These are phyloP conservation scores for Aphelenchoides fujianensis DNA, from an alignment of 1,140 invertebrate genomes.

Conservation along the genomic window DNA sequence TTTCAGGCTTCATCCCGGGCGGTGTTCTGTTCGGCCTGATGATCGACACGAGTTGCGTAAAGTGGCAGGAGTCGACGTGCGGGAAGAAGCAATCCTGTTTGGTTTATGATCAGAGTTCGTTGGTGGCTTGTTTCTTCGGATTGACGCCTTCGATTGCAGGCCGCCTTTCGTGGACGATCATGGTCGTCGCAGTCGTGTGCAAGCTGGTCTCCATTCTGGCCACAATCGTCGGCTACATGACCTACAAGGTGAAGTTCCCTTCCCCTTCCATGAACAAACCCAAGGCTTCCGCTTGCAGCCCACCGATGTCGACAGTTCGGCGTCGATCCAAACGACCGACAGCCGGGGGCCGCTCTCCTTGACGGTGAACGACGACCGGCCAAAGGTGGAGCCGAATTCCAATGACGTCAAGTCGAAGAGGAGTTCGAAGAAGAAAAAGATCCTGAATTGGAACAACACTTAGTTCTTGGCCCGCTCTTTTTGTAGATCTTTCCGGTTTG, in stretches of 20 bases:
- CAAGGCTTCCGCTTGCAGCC: constrained; percentile 27
- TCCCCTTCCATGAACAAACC: constrained; percentile 56
- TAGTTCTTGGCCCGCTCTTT: too few relatives aligned
- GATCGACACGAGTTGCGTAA: constrained; percentile 60
- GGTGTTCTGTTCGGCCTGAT: constrained; percentile 59
- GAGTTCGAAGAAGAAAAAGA: neutral
- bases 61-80: constrained; percentile 58
- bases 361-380: constrained; percentile 52
- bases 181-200: constrained; percentile 59
- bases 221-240: constrained; percentile 60
- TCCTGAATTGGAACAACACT: neutral
- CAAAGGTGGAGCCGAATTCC: neutral
- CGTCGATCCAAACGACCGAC: constrained; percentile 53
- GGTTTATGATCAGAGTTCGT: constrained; percentile 55
- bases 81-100: constrained; percentile 55
- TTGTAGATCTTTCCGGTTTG: too few relatives aligned
- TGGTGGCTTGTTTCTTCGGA: constrained; percentile 37
- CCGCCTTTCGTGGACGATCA: too few relatives aligned
- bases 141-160: constrained; percentile 12
- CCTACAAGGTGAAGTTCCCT: too few relatives aligned
- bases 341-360: constrained; percentile 52
- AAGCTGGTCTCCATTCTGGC: constrained; percentile 61
- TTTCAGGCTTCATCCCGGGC: constrained; percentile 60
- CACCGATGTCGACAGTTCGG: constrained; percentile 46
- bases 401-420: neutral